Conservation (phyloP, 2,113 vertebrate species). For the Symphodus melops region DNA sequence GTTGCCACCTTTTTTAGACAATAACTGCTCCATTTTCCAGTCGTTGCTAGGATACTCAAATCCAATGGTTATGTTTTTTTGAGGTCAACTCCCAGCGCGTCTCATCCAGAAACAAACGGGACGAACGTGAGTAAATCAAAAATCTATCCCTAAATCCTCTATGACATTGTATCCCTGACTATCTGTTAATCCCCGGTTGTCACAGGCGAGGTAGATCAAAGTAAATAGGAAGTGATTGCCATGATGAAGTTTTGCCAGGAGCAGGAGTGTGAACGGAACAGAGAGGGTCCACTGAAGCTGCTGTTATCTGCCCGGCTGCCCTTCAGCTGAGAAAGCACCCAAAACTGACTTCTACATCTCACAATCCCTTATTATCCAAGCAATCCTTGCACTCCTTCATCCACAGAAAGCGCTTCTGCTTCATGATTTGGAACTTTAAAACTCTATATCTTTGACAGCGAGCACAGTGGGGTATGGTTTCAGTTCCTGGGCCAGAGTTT, state of each 20-base stretch:
- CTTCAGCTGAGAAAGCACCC: conserved; percentile 1
- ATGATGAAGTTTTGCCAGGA: conserved; percentile 48
- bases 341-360: conserved; percentile 23
- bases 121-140: conserved; percentile 59
- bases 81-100: conserved; percentile 61
- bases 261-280: conserved; percentile 22
- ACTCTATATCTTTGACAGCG: background rate
- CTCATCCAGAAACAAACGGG: conserved; percentile 65
- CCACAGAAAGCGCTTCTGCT: background rate
- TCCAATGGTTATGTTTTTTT: conserved; percentile 46
- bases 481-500: background rate
- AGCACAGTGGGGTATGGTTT: background rate
- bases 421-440: background rate
- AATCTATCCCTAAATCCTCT: conserved; percentile 67
- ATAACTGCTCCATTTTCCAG: conserved; percentile 63
- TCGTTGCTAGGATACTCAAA: conserved; percentile 71
- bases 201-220: conserved; percentile 64
- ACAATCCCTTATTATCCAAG: background rate
- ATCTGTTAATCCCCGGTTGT: conserved; percentile 63
- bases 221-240: conserved; percentile 55
- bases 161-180: conserved; percentile 59
- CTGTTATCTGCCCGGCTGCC: conserved; percentile 22
- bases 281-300: conserved; percentile 11
- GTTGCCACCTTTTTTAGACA: conserved; percentile 52
- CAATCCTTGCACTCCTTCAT: background rate